Evolutionary conservation across 2,888 invertebrate species (phyloP).

Genomic region (Ecliptopera silaceata): DNA sequence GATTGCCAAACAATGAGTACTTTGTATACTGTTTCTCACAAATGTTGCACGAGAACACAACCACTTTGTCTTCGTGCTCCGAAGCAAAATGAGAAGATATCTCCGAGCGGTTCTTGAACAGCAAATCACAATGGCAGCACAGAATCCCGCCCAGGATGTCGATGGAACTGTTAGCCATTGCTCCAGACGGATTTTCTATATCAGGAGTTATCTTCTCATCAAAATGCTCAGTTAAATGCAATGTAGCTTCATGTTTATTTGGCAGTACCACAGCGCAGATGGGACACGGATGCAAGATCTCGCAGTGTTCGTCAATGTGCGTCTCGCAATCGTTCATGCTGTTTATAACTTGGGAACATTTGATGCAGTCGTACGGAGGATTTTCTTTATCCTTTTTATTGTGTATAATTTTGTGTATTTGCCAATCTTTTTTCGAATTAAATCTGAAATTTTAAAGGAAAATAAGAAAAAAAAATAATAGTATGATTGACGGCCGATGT

Average conservation of each 20-base stretch:
- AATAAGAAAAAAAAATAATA: background rate
- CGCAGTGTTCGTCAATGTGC: slow-evolving; percentile 65
- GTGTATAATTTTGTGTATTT: slow-evolving; percentile 63
- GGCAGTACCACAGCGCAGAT: slow-evolving; percentile 60
- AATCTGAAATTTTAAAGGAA: slow-evolving; percentile 49
- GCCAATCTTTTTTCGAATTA: slow-evolving; percentile 60
- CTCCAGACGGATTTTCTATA: slow-evolving; percentile 27
- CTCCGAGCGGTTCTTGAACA: slow-evolving; percentile 74
- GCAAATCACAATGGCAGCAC: slow-evolving; percentile 78
- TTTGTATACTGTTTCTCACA: slow-evolving; percentile 81
- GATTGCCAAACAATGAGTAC: slow-evolving; percentile 78
- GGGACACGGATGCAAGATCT: slow-evolving; percentile 62
- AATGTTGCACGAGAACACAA: slow-evolving; percentile 81
- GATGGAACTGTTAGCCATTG: slow-evolving; percentile 70
- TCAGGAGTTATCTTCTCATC: slow-evolving; percentile 46
- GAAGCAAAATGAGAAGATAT: slow-evolving; percentile 79
- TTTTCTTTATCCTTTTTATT: slow-evolving; percentile 48
- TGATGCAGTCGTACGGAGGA: slow-evolving; percentile 63
- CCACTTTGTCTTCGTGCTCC: slow-evolving; percentile 62
- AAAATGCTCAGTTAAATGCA: slow-evolving; percentile 67
- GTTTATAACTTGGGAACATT: slow-evolving; percentile 54
- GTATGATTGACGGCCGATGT: background rate
- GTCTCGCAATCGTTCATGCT: slow-evolving; percentile 58
- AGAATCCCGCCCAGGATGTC: slow-evolving; percentile 72
- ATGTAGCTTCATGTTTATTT: slow-evolving; percentile 49